These are phyloP conservation scores for Saimiri boliviensis DNA, from an alignment of 2,113 vertebrate species.

Conservation along the genomic window DNA sequence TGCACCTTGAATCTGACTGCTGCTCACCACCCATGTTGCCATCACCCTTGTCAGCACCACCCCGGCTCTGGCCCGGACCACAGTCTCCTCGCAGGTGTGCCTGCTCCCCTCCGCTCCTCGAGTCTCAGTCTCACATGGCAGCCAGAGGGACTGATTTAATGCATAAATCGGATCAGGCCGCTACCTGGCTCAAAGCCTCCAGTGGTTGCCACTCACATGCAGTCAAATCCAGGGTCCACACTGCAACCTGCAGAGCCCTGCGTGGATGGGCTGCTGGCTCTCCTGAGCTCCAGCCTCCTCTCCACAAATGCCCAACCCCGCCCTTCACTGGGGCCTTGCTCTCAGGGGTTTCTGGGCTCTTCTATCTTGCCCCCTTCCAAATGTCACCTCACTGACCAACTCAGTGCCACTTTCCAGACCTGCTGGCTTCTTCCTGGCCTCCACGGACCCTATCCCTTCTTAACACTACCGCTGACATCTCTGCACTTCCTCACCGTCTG, in stretches of 20 bases:
- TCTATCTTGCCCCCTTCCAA: not conserved
- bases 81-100: not conserved
- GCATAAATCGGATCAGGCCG: not conserved
- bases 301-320: not conserved
- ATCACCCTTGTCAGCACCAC: not conserved
- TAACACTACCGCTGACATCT: accelerated
- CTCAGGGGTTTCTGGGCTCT: not conserved
- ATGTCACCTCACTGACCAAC: not conserved
- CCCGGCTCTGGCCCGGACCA: not conserved
- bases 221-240: not conserved
- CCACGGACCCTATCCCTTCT: accelerated
- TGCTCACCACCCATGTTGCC: not conserved
- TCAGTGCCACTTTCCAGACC: accelerated
- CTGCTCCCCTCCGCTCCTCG: too few relatives aligned
- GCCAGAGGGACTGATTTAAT: not conserved
- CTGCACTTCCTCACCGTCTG: accelerated
- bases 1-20: not conserved
- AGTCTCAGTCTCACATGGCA: not conserved
- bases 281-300: not conserved
- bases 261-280: accelerated
- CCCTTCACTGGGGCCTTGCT: too few relatives aligned
- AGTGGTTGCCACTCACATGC: not conserved
- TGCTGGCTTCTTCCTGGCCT: not conserved
- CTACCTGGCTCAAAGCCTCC: not conserved
- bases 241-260: not conserved